Evolutionary conservation across 1,140 invertebrate genomes (phyloP), one percentile per base, ranked within the genome.

Genomic region (Sycophila sp.): DNA sequence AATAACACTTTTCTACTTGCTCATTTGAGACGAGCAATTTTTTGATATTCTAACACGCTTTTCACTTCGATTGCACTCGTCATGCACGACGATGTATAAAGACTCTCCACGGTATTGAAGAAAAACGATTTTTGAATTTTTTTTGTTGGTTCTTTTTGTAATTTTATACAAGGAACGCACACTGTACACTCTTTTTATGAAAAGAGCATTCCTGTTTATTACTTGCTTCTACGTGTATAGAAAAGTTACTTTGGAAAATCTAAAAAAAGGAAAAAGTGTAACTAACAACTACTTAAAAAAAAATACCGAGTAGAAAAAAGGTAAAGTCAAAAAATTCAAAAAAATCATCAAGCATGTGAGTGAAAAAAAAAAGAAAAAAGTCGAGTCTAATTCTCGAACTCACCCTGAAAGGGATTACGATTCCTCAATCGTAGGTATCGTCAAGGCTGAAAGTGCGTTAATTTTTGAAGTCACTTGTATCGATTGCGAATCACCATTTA

Each of bases 391-490:
- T 56, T 19, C 53, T 34, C 19, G 53, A n/a, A 34, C 17, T 30
- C n/a, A 34, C 17, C n/a, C 2, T 5, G 19, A 36, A 32, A 47
- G 19, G 2, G n/a, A 56, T 13, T 11, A 34, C 56, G 56, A 22
- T 26, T 22, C 24, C 13, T 59, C 34, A 15, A 19, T 59, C 56
- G 22, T 22, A 28, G 38, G 19, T 36, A 59, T 30, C 17, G 5
- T 42, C 42, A 63, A 63, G 42, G 60, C 42, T 63, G 42, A 49
- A 49, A 62, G n/a, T 47, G n/a, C 24, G 34, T 60, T 38, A n/a
- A 55, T 42, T 45, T 17, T 45, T 30, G 24, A 28, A 42, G 6
- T 60, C 38, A 60, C 22, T 60, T 40, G 58, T 42, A 60, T 42
- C 22, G 36, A 62, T 62, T 62, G 26, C 22, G 59, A 45, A 45